A percentile compares a stretch with the other conserved stretches of the same genome.
Evolutionary conservation across 2,888 invertebrate species (phyloP).

Genomic region (Microplitis manilae): DNA sequence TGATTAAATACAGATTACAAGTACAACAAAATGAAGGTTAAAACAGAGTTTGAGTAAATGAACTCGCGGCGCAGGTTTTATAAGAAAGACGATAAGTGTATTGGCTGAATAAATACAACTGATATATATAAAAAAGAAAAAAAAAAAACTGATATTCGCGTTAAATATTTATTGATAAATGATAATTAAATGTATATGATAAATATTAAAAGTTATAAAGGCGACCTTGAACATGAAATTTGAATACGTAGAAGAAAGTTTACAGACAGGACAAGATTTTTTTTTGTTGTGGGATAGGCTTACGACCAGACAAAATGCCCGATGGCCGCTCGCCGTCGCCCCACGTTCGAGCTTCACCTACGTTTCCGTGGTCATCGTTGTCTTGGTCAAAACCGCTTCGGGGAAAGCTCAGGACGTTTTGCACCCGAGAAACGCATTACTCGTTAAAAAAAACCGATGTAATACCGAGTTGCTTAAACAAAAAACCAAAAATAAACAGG

Average conservation of each 20-base stretch:
- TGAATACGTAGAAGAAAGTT: conserved; percentile 11
- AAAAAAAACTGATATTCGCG: neutral
- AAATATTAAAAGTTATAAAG: neutral
- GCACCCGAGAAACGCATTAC: conserved; percentile 61
- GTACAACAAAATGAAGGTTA: conserved; percentile 8
- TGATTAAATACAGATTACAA: neutral
- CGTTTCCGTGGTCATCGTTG: conserved; percentile 65
- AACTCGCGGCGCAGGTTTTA: conserved; percentile 20
- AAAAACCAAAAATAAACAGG: conserved; percentile 67
- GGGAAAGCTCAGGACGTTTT: conserved; percentile 58
- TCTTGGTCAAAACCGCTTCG: conserved; percentile 62
- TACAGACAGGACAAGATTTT: conserved; percentile 24
- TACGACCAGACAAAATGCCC: conserved; percentile 61
- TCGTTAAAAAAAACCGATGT: conserved; percentile 56
- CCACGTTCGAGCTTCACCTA: conserved; percentile 59
- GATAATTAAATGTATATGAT: conserved; percentile 13
- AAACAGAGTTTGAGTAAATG: neutral
- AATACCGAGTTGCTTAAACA: conserved; percentile 56
- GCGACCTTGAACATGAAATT: neutral
- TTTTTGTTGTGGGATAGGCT: conserved; percentile 32
- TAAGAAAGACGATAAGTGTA: neutral
- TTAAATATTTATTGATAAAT: conserved; percentile 6
- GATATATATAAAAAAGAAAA: neutral
- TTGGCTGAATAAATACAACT: neutral
- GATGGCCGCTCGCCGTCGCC: conserved; percentile 58